Evolutionary conservation across 2,797 vertebrate species (phyloP).

Genomic region (Carcharodon carcharias): DNA sequence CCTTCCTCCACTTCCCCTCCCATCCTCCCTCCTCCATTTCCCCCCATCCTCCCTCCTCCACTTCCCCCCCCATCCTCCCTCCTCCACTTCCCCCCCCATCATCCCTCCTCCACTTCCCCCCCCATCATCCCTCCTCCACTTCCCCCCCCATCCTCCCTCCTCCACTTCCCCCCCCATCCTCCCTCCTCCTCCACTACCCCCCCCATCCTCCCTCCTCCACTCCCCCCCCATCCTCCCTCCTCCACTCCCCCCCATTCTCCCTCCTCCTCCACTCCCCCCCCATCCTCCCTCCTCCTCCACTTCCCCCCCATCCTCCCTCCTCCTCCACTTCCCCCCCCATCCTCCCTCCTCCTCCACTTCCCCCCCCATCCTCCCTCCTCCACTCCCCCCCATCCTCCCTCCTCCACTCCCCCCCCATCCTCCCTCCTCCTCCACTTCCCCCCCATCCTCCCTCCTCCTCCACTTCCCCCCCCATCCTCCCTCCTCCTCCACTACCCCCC

Average conservation of each 20-base stretch:
- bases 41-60: no score
- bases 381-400: neutral
- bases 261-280: no score
- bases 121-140: neutral
- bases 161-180: neutral
- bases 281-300: no score
- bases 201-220: no score
- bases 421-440: neutral
- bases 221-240: rapidly evolving
- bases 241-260: no score
- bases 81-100: rapidly evolving
- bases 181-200: neutral
- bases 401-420: neutral
- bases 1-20: no score
- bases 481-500: no score
- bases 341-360: neutral
- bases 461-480: neutral
- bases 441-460: neutral
- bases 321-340: neutral
- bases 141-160: neutral
- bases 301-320: no score
- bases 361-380: neutral
- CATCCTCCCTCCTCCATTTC: no score
- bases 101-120: neutral
- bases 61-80: rapidly evolving